Evolutionary conservation across 1,140 invertebrate species (phyloP).

Genomic region (Forficula auricularia): DNA sequence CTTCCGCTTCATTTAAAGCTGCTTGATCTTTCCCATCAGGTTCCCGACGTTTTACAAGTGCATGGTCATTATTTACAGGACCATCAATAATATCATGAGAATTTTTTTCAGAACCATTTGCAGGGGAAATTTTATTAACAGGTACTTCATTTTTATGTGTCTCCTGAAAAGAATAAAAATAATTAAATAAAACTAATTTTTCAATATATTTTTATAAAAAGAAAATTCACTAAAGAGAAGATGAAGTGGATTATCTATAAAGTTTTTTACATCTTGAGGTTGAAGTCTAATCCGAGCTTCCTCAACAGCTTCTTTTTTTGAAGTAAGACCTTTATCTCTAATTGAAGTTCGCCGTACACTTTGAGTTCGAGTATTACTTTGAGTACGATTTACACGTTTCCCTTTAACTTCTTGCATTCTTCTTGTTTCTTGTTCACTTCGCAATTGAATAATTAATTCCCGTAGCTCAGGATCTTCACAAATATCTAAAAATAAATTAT

Average conservation of each 20-base stretch:
- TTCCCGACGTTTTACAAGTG: constrained; percentile 31
- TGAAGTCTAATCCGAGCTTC: constrained; percentile 51
- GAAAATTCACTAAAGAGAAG: no score
- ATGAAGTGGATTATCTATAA: no score
- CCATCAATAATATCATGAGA: constrained; percentile 16
- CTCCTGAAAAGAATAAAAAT: no score
- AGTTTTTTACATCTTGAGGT: constrained; percentile 41
- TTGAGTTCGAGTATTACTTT: constrained; percentile 43
- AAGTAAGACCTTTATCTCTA: constrained; percentile 78
- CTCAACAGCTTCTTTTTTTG: constrained; percentile 87
- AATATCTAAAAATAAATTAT: constrained; percentile 47
- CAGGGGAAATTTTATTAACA: constrained; percentile 7
- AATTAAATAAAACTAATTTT: neutral
- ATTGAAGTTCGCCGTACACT: constrained; percentile 87
- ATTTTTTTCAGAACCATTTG: constrained; percentile 21
- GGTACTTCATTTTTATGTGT: no score
- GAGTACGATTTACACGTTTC: constrained; percentile 33
- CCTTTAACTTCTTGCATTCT: constrained; percentile 40
- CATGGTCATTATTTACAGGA: constrained; percentile 19
- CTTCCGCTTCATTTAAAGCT: neutral
- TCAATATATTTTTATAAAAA: no score
- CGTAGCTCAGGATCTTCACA: constrained; percentile 89
- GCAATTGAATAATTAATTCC: constrained; percentile 71
- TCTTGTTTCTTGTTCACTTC: constrained; percentile 75
- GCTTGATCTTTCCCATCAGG: constrained; percentile 66